Evolutionary conservation across 2,888 invertebrate species (phyloP), one percentile per base, ranked within the genome.

Genomic region (Nematopogon swammerdamellus): DNA sequence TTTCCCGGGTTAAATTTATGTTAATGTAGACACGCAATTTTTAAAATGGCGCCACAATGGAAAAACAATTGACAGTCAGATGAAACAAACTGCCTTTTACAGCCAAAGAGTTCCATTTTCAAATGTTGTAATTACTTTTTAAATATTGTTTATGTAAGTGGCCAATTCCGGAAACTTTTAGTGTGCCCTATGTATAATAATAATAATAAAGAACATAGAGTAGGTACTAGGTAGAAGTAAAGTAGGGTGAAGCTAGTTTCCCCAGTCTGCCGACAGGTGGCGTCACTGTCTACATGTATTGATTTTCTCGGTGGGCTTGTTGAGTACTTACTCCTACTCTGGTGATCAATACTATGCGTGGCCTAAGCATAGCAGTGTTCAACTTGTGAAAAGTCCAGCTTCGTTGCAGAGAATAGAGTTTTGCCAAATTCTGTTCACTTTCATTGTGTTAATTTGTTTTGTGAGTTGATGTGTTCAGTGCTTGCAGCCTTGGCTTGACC

Each of bases 271-370:
- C 47, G 45, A 58, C 45, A 76, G 77, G 67, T 72, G 77, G 76
- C 75, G 63, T 60, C 64, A 65, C 65, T 46, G 18, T 48, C 47
- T 43, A 17, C 29, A 43, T 53, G 68, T 79, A 79, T 77, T 77
- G 77, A 79, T 79, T 72, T 70, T 63, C 56, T 57, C 57, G 55
- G 57, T 58, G 56, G 55, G 53, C 53, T 52, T 56, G 54, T 51
- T 51, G 47, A 14, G 36, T 25, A 10, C 25, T 25, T n/a, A 10
- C 25, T 25, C 6, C 25, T 36, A 14, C 11, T 36, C 11, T 14
- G 11, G 36, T 36, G 36, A 36, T 36, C 36, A 36, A 36, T 36
- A 36, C 36, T 25, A 14, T 36, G 8, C 11, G 36, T 36, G 36
- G 3, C 3, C 11, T 14, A 36, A 8, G n/a, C 3, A 36, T 3